Evolutionary conservation across 1,140 invertebrate genomes (phyloP).

Genomic region (Hypothenemus hampei): DNA sequence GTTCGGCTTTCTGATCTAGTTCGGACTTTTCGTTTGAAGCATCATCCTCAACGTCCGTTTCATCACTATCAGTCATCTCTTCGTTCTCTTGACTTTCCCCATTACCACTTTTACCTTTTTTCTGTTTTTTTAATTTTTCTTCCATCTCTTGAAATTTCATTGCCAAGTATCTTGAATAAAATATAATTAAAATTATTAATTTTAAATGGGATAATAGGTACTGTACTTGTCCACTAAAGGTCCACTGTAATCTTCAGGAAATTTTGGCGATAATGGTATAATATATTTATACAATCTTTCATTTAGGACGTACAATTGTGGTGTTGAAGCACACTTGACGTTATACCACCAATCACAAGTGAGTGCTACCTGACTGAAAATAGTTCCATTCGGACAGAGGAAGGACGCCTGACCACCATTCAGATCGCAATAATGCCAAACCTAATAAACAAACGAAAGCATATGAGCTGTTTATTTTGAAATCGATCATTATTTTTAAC

Average conservation of each 20-base stretch:
- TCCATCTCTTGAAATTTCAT: slow-evolving; percentile 80
- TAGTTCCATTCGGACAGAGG: slow-evolving; percentile 84
- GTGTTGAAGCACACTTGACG: slow-evolving; percentile 73
- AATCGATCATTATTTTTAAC: no score
- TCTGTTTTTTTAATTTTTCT: slow-evolving; percentile 57
- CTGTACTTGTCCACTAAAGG: slow-evolving; percentile 72
- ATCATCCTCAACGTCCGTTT: slow-evolving; percentile 20
- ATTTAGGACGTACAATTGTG: slow-evolving; percentile 81
- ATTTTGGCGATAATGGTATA: slow-evolving; percentile 75
- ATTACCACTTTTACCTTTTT: slow-evolving; percentile 42
- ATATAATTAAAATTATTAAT: neutral
- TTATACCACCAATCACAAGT: slow-evolving; percentile 94
- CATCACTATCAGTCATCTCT: slow-evolving; percentile 23
- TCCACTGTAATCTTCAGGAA: slow-evolving; percentile 81
- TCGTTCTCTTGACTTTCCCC: slow-evolving; percentile 29
- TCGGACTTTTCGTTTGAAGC: slow-evolving; percentile 12
- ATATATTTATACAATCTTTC: slow-evolving; percentile 85
- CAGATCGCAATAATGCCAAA: slow-evolving; percentile 89
- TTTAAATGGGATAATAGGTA: neutral
- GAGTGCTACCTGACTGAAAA: slow-evolving; percentile 80
- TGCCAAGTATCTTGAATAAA: slow-evolving; percentile 60
- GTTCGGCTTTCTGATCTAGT: no score
- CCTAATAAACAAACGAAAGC: no score
- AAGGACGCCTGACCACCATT: slow-evolving; percentile 87
- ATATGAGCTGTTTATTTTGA: no score